These are phyloP conservation scores for Epizoanthus ramosus DNA, from an alignment of 92 coral and sea anemone genomes.

Conservation along the genomic window DNA sequence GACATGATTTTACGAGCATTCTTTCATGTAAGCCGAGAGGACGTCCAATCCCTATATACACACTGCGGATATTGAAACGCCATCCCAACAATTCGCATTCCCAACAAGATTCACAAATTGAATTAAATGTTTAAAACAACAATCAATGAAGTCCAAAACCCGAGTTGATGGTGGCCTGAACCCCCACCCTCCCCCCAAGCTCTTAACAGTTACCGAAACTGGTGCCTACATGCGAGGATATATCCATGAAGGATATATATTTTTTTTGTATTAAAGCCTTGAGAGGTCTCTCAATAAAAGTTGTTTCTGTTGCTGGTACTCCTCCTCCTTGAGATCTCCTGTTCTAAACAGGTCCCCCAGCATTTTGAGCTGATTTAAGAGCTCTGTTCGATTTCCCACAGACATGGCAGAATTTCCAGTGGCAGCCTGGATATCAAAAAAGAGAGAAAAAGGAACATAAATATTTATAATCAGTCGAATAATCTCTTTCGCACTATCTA, in stretches of 20 bases:
- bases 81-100: no score
- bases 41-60: conserved; percentile 39
- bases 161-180: no score
- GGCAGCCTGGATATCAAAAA: background rate
- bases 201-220: no score
- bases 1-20: conserved; percentile 37
- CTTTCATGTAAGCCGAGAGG: conserved; percentile 37
- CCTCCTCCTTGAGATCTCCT: conserved; percentile 16
- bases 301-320: conserved; percentile 26
- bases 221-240: no score
- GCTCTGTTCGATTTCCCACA: conserved; percentile 25
- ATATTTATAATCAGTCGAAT: no score
- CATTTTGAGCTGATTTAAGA: conserved; percentile 34
- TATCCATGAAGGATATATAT: background rate
- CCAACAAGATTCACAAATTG: no score
- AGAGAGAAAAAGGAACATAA: no score
- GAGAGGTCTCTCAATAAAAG: conserved; percentile 17
- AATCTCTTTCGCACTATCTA: no score
- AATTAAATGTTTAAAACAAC: no score
- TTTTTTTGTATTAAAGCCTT: background rate
- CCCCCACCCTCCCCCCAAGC: no score
- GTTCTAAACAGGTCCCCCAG: conserved; percentile 31
- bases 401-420: background rate
- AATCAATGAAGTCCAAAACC: no score
- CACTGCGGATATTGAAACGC: conserved; percentile 52